A percentile compares a stretch with the other conserved stretches of the same genome.
These are phyloP conservation scores for Sterrhoptilus dennistouni DNA, from an alignment of 2,113 vertebrate species.

Conservation along the genomic window DNA sequence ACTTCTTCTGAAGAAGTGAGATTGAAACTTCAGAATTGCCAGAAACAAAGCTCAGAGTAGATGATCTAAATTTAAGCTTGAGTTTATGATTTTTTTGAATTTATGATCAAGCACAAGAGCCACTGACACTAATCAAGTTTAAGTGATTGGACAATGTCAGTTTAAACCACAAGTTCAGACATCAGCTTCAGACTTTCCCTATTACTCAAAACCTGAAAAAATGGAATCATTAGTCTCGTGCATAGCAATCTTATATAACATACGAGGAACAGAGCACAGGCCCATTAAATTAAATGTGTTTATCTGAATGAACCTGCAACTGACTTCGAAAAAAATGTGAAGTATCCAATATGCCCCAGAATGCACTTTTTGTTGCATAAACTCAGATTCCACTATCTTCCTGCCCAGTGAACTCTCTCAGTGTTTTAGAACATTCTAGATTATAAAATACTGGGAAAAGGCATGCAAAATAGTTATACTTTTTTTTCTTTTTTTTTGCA, in stretches of 20 bases:
- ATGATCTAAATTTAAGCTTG: background rate
- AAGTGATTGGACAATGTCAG: background rate
- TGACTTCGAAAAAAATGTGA: background rate
- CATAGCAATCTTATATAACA: background rate
- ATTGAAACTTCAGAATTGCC: background rate
- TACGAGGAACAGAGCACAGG: background rate
- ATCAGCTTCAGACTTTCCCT: background rate
- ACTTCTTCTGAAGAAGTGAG: background rate
- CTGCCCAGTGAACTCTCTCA: background rate
- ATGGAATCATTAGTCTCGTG: background rate
- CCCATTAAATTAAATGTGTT: background rate
- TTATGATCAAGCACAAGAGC: background rate
- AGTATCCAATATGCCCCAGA: background rate
- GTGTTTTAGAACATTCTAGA: background rate
- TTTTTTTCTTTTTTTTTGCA: rapidly evolving
- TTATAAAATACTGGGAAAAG: background rate
- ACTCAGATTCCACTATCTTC: background rate
- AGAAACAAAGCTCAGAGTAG: background rate
- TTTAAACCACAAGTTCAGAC: background rate
- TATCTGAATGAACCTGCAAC: background rate
- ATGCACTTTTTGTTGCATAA: background rate
- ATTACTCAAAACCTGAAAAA: background rate
- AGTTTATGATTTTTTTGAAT: background rate
- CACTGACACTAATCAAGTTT: background rate
- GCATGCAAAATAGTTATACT: background rate